A percentile compares a stretch with the other conserved stretches of the same genome.
Conservation (phyloP, 2,113 vertebrate genomes). For the Raja brachyura region DNA sequence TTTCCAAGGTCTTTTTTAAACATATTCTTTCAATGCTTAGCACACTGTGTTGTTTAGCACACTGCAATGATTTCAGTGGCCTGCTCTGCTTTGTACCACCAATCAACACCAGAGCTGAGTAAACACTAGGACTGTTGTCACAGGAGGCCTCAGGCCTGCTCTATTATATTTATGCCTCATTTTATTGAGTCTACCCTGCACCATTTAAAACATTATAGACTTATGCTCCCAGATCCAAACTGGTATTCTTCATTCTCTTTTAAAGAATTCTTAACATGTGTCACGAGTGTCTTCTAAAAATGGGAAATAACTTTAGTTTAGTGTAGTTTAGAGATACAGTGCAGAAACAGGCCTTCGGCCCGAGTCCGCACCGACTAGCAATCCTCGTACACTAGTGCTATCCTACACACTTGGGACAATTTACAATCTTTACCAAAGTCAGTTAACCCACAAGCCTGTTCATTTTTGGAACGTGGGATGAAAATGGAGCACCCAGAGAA, state of each 20-base stretch:
- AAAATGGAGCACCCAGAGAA: too few relatives aligned
- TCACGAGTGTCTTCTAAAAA: neutral
- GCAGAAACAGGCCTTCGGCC: too few relatives aligned
- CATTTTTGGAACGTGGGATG: too few relatives aligned
- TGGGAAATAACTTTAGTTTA: neutral
- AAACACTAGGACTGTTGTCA: neutral
- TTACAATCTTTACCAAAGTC: too few relatives aligned
- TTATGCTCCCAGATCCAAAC: neutral
- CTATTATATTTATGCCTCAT: neutral
- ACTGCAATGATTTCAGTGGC: neutral
- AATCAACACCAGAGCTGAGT: conserved; percentile 4
- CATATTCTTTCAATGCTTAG: neutral
- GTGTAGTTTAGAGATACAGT: too few relatives aligned
- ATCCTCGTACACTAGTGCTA: too few relatives aligned
- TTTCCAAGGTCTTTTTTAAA: too few relatives aligned
- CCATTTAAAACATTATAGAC: neutral
- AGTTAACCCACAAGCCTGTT: too few relatives aligned
- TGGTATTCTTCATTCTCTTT: neutral
- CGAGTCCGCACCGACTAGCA: too few relatives aligned
- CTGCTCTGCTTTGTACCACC: neutral
- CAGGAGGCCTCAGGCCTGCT: neutral
- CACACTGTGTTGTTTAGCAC: neutral
- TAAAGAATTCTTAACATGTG: neutral
- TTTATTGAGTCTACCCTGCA: neutral
- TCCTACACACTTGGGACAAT: too few relatives aligned